These are phyloP conservation scores for Charina bottae DNA, from an alignment of 2,113 vertebrate species.

Conservation along the genomic window DNA sequence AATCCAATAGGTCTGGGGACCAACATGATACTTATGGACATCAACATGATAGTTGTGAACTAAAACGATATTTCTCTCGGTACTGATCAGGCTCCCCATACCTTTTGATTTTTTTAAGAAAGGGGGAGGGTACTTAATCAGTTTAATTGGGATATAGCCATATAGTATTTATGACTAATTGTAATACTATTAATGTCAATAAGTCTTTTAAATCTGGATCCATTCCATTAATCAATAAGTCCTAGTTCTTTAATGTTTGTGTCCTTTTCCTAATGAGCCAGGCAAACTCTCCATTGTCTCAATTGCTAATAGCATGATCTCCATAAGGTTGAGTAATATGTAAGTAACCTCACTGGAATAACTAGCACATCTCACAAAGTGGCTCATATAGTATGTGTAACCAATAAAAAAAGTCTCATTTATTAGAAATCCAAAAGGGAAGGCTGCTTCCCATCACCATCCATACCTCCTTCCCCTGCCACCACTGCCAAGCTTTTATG, in stretches of 20 bases:
- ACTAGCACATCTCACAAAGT: background rate
- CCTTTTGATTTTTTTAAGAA: background rate
- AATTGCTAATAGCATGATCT: background rate
- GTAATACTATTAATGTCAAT: background rate
- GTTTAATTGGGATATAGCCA: background rate
- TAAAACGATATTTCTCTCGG: background rate
- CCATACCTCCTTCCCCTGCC: background rate
- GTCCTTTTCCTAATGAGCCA: background rate
- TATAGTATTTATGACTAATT: background rate
- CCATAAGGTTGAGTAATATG: background rate
- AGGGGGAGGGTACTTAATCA: background rate
- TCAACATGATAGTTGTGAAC: background rate
- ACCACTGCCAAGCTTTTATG: background rate
- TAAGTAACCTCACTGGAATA: background rate
- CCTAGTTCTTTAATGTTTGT: background rate
- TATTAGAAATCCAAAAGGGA: background rate
- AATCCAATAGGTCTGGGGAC: background rate
- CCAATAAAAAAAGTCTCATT: background rate
- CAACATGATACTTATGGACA: background rate
- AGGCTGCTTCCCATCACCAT: background rate
- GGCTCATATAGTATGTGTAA: background rate
- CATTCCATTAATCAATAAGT: background rate
- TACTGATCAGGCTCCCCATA: background rate
- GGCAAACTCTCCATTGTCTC: background rate
- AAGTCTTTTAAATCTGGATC: background rate